Evolutionary conservation across 1,140 invertebrate species (phyloP).

Genomic region (Melanaphis sacchari): DNA sequence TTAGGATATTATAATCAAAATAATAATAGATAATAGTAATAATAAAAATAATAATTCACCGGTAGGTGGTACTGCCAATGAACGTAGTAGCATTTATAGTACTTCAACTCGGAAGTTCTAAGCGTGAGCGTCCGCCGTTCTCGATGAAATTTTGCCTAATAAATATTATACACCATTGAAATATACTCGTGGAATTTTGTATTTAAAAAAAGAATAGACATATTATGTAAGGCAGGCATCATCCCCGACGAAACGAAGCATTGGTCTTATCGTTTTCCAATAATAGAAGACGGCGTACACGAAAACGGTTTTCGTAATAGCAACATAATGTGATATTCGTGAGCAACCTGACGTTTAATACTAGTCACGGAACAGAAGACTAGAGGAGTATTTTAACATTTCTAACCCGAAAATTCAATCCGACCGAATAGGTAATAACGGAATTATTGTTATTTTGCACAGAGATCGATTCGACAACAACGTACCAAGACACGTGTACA

Average conservation of each 20-base stretch:
- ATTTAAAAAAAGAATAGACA: background rate
- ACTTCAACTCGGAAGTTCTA: constrained; percentile 53
- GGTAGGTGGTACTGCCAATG: constrained; percentile 10
- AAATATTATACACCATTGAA: background rate
- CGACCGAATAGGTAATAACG: background rate
- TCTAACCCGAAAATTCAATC: constrained; percentile 23
- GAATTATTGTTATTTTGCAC: constrained; percentile 1
- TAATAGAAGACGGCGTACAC: background rate
- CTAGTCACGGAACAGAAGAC: background rate
- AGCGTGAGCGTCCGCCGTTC: constrained; percentile 38
- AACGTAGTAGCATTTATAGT: background rate
- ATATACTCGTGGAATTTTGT: background rate
- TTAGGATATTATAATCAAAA: background rate
- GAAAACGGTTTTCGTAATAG: background rate
- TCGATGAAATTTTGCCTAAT: constrained; percentile 49
- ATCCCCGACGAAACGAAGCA: background rate
- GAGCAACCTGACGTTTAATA: background rate
- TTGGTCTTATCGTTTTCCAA: background rate
- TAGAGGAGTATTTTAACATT: too few relatives aligned
- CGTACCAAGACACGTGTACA: background rate
- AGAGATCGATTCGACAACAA: background rate
- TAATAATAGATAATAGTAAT: constrained; percentile 5
- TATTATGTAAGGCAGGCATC: background rate
- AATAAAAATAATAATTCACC: constrained; percentile 21
- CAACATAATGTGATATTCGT: background rate